Percentiles rank a stretch among this genome's conserved stretches.
Conservation (phyloP, 2,113 vertebrate genomes). For the Tonatia bakeri region DNA sequence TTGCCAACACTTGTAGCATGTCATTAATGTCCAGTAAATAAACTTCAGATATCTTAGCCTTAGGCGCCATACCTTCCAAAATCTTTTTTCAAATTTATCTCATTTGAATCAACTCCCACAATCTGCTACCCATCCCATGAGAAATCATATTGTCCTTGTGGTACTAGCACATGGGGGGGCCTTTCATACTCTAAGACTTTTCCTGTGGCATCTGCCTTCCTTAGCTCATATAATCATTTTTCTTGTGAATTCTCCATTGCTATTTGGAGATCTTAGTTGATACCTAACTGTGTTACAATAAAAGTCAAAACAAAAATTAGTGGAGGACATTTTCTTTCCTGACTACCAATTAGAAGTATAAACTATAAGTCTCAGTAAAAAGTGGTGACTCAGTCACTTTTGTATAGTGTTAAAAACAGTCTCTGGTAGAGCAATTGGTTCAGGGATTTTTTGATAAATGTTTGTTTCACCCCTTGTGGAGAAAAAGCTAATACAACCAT, state of each 20-base stretch:
- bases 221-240: not conserved
- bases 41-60: not conserved
- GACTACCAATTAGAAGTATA: too few relatives aligned
- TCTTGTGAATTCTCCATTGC: not conserved
- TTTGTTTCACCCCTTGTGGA: not conserved
- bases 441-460: not conserved
- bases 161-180: not conserved
- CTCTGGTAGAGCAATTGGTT: not conserved
- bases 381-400: not conserved
- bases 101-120: not conserved
- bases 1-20: too few relatives aligned
- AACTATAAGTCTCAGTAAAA: not conserved
- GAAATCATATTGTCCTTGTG: not conserved
- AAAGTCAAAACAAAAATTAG: not conserved
- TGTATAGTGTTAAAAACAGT: not conserved
- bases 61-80: not conserved
- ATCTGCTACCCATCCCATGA: not conserved
- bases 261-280: not conserved
- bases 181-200: too few relatives aligned
- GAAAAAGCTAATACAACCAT: not conserved
- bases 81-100: not conserved
- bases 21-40: not conserved
- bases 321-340: too few relatives aligned
- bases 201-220: not conserved
- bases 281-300: not conserved